phyloP scores from a whole-genome alignment of 2,113 vertebrate genomes.

The Apaloderma vittatum region DNA sequence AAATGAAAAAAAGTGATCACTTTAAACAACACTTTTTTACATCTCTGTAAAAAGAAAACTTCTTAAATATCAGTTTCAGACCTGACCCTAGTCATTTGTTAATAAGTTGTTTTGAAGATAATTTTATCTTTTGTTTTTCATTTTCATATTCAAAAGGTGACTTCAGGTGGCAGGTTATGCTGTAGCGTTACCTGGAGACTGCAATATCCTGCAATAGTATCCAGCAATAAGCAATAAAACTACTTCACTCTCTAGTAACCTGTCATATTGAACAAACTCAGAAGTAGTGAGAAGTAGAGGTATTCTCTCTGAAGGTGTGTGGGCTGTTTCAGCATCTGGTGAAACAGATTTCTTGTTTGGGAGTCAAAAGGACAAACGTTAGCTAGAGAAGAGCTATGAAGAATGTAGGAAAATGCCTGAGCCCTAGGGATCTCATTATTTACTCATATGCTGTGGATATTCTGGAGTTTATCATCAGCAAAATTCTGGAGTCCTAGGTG shows the following conservation, averaged over 20 bases:
- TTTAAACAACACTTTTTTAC: not conserved
- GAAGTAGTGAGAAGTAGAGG: not conserved
- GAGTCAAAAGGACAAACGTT: not conserved
- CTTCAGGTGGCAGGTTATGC: not conserved
- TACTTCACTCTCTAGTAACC: not conserved
- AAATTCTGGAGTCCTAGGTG: not conserved
- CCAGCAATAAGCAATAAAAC: not conserved
- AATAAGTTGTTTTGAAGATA: not conserved
- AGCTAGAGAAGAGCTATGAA: not conserved
- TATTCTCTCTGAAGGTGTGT: not conserved
- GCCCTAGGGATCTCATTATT: not conserved
- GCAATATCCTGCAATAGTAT: not conserved
- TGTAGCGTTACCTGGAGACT: not conserved
- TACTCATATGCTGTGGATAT: not conserved
- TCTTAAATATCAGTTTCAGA: not conserved
- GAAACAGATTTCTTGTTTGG: not conserved
- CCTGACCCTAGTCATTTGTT: not conserved
- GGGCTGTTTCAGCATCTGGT: not conserved
- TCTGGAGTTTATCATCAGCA: not conserved
- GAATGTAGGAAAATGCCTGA: not conserved
- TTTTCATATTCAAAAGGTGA: not conserved
- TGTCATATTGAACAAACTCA: accelerated
- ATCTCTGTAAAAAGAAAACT: not conserved
- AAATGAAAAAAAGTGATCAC: not conserved
- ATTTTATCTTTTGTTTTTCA: not conserved